Evolutionary conservation across 2,797 vertebrate genomes (phyloP), one percentile per base, ranked within the genome.

Genomic region (Myotis myotis): DNA sequence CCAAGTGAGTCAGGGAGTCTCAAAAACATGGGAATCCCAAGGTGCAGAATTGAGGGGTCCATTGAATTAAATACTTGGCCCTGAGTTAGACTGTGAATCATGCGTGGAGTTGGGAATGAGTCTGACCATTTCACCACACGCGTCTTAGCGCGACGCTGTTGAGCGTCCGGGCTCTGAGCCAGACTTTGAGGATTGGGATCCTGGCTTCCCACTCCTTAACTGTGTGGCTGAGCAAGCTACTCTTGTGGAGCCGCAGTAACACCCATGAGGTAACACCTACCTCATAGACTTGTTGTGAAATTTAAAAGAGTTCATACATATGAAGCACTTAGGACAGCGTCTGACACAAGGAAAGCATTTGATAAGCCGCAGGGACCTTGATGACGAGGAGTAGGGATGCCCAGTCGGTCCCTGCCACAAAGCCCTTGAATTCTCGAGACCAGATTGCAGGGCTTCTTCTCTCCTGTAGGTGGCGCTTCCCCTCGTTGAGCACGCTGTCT

Each of bases 381-480:
- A 20, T 0, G 16, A 38, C 47, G 15, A 36, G 25, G 64, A 72
- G 20, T 17, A 23, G 53, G 1, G 0, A 6, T 9, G 22, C 6
- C 47, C 0, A 17, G 15, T 22, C 22, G 10, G 17, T 36, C 7
- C 10, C 13, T 16, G 62, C 25, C 41, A 8, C 47, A 1, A 9
- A 28, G 12, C 1, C 1, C 17, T 33, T 28, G 25, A 78, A 38
- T 71, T 95, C 22, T 41, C 22, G 2, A 68, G 33, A 62, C 5
- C 78, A 51, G 51, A 9, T 23, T 93, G 96, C 91, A 85, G 91
- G 30, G 55, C 79, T 81, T 36, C 44, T 13, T 92, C 66, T 76
- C 11, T 81, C 95, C 96, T 97, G 95, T 96, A 97, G 96, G 92
- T 96, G 97, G 96, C 95, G 95, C 94, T 79, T 95, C 70, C 64